phyloP scores from a whole-genome alignment of 30 jellyfish, hydroid and myxozoan species.

The Morbakka virulenta region DNA sequence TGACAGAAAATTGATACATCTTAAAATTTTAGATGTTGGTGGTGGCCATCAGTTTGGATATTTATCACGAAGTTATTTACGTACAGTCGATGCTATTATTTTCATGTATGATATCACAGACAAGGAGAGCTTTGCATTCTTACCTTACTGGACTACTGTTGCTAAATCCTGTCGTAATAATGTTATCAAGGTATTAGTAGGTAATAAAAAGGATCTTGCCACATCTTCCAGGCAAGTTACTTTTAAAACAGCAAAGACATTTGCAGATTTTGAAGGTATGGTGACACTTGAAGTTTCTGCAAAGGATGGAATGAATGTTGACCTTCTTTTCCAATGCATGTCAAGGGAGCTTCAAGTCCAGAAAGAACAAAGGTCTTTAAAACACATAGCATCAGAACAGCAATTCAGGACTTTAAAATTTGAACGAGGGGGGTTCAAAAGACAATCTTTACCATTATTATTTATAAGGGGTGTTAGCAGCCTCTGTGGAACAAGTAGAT shows the following conservation, averaged over 20 bases:
- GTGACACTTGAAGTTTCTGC: slow-evolving; percentile 75
- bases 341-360: slow-evolving; percentile 63
- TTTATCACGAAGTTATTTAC: slow-evolving; percentile 48
- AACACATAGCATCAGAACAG: too few relatives aligned
- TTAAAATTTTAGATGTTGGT: slow-evolving; percentile 62
- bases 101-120: slow-evolving; percentile 74
- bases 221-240: slow-evolving; percentile 49
- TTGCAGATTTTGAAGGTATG: slow-evolving; percentile 88
- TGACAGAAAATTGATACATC: slow-evolving; percentile 7
- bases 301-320: slow-evolving; percentile 59
- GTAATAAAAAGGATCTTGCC: slow-evolving; percentile 69
- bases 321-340: slow-evolving; percentile 56
- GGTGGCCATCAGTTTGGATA: slow-evolving; percentile 62
- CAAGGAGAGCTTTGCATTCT: slow-evolving; percentile 69
- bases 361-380: too few relatives aligned
- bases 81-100: slow-evolving; percentile 67
- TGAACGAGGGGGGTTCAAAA: too few relatives aligned
- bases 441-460: too few relatives aligned
- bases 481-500: too few relatives aligned
- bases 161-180: slow-evolving; percentile 6
- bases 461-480: too few relatives aligned
- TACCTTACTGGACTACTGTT: slow-evolving; percentile 75
- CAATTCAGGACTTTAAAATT: too few relatives aligned
- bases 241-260: slow-evolving; percentile 64
- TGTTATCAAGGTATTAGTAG: slow-evolving; percentile 65